A percentile compares a stretch with the other conserved stretches of the same genome.
These are phyloP conservation scores for Cossypha dichroa DNA, from an alignment of 2,797 vertebrate species.

Conservation along the genomic window DNA sequence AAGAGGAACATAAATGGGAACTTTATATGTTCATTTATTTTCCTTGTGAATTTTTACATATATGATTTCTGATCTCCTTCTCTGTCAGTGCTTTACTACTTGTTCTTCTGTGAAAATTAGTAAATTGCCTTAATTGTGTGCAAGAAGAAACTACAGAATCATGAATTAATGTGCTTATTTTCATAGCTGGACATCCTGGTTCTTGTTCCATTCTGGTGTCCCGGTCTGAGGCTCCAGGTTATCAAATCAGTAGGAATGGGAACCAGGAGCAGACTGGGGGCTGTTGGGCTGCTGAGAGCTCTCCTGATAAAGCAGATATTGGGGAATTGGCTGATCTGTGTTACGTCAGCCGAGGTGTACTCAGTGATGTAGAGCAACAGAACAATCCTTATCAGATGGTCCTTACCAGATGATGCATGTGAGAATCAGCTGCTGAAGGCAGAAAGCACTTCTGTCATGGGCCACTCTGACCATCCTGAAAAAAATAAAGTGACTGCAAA, in stretches of 20 bases:
- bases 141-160: background rate
- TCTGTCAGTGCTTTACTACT: background rate
- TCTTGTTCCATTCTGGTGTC: background rate
- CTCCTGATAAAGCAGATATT: background rate
- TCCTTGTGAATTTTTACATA: background rate
- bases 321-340: background rate
- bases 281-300: background rate
- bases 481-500: background rate
- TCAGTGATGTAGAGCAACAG: background rate
- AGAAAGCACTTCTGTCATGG: background rate
- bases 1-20: background rate
- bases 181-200: background rate
- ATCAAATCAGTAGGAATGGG: background rate
- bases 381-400: conserved; percentile 11
- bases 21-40: background rate
- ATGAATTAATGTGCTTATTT: background rate
- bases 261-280: background rate
- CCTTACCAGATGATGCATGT: background rate
- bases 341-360: background rate
- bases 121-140: background rate
- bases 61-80: background rate
- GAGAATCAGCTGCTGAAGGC: background rate
- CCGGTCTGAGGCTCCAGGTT: background rate
- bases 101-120: background rate
- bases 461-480: background rate